phyloP scores from a whole-genome alignment of 2,113 vertebrate genomes.

The Corythoichthys haematopterus region DNA sequence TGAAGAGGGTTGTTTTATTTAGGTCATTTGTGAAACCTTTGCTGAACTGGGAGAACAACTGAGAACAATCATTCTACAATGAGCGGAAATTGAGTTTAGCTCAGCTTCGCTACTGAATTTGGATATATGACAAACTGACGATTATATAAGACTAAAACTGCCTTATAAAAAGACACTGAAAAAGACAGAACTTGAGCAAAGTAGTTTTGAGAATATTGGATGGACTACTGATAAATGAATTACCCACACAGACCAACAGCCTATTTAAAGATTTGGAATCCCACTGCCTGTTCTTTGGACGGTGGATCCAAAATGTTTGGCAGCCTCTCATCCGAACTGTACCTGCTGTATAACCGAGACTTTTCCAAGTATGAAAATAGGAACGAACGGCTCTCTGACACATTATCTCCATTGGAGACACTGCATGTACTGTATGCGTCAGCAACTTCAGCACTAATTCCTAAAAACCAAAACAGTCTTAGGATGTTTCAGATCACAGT shows the following conservation, averaged over 20 bases:
- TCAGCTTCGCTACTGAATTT: slow-evolving; percentile 35
- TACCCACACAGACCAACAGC: neutral
- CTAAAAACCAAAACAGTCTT: slow-evolving; percentile 5
- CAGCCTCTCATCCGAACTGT: slow-evolving; percentile 11
- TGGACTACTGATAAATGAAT: neutral
- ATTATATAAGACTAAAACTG: neutral
- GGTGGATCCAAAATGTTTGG: slow-evolving; percentile 14
- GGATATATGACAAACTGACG: neutral
- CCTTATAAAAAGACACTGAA: neutral
- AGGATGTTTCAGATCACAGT: slow-evolving; percentile 13
- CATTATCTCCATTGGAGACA: slow-evolving; percentile 9
- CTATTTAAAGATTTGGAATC: slow-evolving; percentile 1
- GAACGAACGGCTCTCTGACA: slow-evolving; percentile 10
- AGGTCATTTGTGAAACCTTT: too few relatives aligned
- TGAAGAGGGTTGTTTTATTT: too few relatives aligned
- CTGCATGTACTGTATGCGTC: neutral
- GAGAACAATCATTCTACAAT: too few relatives aligned
- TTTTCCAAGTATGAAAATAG: slow-evolving; percentile 14
- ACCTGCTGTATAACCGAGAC: slow-evolving; percentile 31
- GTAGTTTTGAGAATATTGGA: neutral
- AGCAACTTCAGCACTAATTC: slow-evolving; percentile 13
- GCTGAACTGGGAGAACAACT: too few relatives aligned
- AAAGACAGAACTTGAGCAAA: neutral
- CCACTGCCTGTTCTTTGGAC: neutral
- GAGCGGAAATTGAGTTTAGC: neutral